Percentiles rank a stretch among this genome's conserved stretches.
phyloP scores from a whole-genome alignment of 2,797 vertebrate species.

The Platalea minor region DNA sequence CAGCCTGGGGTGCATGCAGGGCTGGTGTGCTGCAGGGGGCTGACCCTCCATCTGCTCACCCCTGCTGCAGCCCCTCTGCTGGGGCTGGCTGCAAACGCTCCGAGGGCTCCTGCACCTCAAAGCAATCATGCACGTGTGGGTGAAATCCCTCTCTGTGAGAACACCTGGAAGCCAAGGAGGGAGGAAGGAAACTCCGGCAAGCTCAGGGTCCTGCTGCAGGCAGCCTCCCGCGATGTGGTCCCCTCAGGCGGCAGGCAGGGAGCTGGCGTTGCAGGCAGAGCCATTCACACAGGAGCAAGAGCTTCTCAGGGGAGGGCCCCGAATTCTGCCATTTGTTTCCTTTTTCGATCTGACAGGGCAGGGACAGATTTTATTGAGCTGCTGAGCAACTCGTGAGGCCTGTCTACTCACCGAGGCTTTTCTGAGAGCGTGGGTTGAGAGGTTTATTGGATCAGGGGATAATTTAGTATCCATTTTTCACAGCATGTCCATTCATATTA shows the following conservation, averaged over 20 bases:
- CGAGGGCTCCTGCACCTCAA: neutral
- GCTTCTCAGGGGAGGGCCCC: neutral
- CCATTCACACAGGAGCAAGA: rapidly evolving
- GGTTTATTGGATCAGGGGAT: conserved; percentile 24
- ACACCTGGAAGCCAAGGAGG: neutral
- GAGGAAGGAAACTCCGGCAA: neutral
- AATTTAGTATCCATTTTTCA: conserved; percentile 51
- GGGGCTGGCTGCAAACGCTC: neutral
- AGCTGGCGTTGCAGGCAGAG: neutral
- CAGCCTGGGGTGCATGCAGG: neutral
- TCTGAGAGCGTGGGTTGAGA: neutral
- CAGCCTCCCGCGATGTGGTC: rapidly evolving
- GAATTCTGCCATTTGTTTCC: conserved; percentile 17
- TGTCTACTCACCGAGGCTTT: neutral
- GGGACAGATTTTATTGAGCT: conserved; percentile 46
- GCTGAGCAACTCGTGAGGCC: conserved; percentile 5
- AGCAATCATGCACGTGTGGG: rapidly evolving
- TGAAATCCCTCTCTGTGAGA: neutral
- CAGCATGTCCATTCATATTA: neutral
- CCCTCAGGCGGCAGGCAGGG: neutral
- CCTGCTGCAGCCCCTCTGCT: neutral
- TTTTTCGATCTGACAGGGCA: conserved; percentile 17
- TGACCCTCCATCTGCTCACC: neutral
- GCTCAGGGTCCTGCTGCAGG: neutral
- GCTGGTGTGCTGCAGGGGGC: rapidly evolving